phyloP scores from a whole-genome alignment of 2,888 invertebrate species.

The Cremastinae sp. region DNA sequence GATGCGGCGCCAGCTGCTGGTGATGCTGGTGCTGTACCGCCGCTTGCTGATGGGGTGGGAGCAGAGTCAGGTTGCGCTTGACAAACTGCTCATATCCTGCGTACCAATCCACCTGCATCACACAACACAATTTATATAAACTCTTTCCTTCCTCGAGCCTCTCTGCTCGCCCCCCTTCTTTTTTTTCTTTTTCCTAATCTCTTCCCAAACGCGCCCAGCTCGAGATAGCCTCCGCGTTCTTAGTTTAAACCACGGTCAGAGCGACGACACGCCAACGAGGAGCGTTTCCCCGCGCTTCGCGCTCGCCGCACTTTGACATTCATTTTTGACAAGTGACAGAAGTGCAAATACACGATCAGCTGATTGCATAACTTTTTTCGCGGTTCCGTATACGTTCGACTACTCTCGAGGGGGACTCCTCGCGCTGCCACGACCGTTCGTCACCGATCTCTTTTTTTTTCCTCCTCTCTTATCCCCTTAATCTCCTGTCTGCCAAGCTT shows the following conservation, averaged over 20 bases:
- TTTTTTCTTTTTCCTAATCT: not conserved
- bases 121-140: conserved; percentile 53
- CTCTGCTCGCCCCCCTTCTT: conserved; percentile 1
- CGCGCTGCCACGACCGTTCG: conserved; percentile 23
- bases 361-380: conserved; percentile 79
- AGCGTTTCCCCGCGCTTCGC: conserved; percentile 13
- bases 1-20: conserved; percentile 71
- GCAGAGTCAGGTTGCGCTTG: conserved; percentile 81
- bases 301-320: conserved; percentile 72
- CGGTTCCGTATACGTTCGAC: conserved; percentile 60
- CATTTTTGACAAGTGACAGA: conserved; percentile 80
- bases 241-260: conserved; percentile 33
- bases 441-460: conserved; percentile 7
- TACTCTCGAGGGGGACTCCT: conserved; percentile 2
- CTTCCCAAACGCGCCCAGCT: not conserved
- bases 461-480: not conserved
- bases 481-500: conserved; percentile 4
- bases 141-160: not conserved
- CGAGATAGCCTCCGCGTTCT: not conserved
- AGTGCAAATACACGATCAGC: conserved; percentile 77
- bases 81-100: conserved; percentile 81
- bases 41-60: conserved; percentile 77
- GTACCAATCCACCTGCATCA: conserved; percentile 80
- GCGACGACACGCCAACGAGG: conserved; percentile 10
- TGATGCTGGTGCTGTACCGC: conserved; percentile 64